Evolutionary conservation across 2,888 invertebrate species (phyloP).

Genomic region (Philaethria dido): DNA sequence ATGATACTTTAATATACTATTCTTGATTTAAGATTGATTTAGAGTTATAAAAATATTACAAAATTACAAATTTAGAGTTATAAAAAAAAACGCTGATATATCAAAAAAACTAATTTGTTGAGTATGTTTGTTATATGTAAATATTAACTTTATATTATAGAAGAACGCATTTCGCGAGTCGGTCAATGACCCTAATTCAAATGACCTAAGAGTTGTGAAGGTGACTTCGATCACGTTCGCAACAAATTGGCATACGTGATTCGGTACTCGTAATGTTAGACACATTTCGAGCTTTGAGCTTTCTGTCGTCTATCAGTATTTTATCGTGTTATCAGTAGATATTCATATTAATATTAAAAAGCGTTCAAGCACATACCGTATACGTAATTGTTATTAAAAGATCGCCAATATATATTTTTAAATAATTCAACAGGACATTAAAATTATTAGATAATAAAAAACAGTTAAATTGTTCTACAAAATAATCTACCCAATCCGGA

Average conservation of each 20-base stretch:
- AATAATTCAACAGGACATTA: no score
- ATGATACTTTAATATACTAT: no score
- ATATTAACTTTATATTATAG: background rate
- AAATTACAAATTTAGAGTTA: no score
- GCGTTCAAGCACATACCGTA: background rate
- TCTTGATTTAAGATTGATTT: no score
- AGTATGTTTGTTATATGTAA: background rate
- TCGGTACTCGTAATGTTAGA: slow-evolving; percentile 4
- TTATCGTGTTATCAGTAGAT: background rate
- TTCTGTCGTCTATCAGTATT: slow-evolving; percentile 2
- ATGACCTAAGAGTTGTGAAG: slow-evolving; percentile 19
- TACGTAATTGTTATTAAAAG: background rate
- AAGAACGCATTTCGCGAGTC: background rate
- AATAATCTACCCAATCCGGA: no score
- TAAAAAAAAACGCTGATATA: no score
- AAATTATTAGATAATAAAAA: no score
- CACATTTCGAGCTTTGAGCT: background rate
- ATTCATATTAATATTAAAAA: slow-evolving; percentile 8
- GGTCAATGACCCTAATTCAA: slow-evolving; percentile 19
- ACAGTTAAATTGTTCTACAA: no score
- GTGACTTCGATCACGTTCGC: slow-evolving; percentile 19
- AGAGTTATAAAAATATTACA: no score
- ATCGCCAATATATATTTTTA: no score
- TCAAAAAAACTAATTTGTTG: no score
- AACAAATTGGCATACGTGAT: slow-evolving; percentile 23